A percentile compares a stretch with the other conserved stretches of the same genome.
Conservation (phyloP, 2,113 vertebrate genomes). For the Meleagris gallopavo region DNA sequence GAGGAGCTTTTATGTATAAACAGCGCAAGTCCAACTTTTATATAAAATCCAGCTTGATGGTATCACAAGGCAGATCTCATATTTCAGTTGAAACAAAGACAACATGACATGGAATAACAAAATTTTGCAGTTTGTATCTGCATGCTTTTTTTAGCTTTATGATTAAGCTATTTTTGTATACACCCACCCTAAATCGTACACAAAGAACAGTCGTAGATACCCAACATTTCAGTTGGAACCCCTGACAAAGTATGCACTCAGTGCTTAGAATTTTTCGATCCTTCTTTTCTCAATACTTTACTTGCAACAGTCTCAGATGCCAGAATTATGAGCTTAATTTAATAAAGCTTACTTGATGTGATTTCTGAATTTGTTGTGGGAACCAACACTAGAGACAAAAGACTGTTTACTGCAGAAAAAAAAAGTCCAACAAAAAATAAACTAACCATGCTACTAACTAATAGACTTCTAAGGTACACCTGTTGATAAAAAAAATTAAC, state of each 20-base stretch:
- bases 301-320: not conserved
- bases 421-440: not conserved
- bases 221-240: not conserved
- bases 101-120: not conserved
- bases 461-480: not conserved
- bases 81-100: not conserved
- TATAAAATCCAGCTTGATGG: not conserved
- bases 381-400: not conserved
- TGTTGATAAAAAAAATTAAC: not conserved
- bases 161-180: not conserved
- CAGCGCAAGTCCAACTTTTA: not conserved
- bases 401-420: not conserved
- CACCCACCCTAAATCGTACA: not conserved
- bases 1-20: not conserved
- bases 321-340: not conserved
- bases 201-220: not conserved
- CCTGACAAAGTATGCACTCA: not conserved
- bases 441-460: not conserved
- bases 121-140: not conserved
- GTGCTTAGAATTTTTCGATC: not conserved
- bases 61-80: not conserved
- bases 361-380: not conserved
- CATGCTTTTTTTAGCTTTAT: not conserved
- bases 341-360: not conserved
- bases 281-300: not conserved